Evolutionary conservation across 2,888 invertebrate species (phyloP).

Genomic region (Piscicola geometra): DNA sequence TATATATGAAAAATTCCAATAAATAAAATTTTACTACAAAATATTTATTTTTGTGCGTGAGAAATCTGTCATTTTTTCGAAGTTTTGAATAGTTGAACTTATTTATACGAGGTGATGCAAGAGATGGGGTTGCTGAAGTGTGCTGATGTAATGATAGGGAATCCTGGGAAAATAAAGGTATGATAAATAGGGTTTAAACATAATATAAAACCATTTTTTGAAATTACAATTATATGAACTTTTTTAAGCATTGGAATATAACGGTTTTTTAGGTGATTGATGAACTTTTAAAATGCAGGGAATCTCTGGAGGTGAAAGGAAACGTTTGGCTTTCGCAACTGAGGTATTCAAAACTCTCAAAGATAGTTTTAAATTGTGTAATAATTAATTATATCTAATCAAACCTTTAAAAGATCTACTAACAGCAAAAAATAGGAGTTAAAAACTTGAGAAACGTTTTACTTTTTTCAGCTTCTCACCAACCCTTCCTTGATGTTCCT

Average conservation of each 20-base stretch:
- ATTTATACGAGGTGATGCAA: slow-evolving; percentile 11
- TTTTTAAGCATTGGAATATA: too few species aligned
- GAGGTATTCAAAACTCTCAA: slow-evolving; percentile 63
- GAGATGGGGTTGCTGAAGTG: slow-evolving; percentile 76
- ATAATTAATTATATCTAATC: background rate
- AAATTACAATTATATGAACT: background rate
- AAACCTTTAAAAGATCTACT: background rate
- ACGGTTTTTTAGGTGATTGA: too few species aligned
- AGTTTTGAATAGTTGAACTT: background rate
- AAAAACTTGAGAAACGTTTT: too few species aligned
- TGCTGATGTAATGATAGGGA: slow-evolving; percentile 82
- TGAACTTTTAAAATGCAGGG: too few species aligned
- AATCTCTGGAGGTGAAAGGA: slow-evolving; percentile 92
- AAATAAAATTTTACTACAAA: too few species aligned
- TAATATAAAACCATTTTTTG: background rate
- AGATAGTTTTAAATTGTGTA: background rate
- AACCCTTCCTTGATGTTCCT: slow-evolving; percentile 92
- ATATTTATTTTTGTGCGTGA: too few species aligned
- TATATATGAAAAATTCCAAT: too few species aligned
- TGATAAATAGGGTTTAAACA: background rate
- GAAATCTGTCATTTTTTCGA: background rate
- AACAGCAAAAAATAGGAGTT: too few species aligned
- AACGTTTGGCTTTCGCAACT: slow-evolving; percentile 89
- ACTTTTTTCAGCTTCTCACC: slow-evolving; percentile 67
- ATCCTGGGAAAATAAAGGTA: slow-evolving; percentile 72